phyloP scores from a whole-genome alignment of 2,797 vertebrate species.

The Pantherophis vulpinus region DNA sequence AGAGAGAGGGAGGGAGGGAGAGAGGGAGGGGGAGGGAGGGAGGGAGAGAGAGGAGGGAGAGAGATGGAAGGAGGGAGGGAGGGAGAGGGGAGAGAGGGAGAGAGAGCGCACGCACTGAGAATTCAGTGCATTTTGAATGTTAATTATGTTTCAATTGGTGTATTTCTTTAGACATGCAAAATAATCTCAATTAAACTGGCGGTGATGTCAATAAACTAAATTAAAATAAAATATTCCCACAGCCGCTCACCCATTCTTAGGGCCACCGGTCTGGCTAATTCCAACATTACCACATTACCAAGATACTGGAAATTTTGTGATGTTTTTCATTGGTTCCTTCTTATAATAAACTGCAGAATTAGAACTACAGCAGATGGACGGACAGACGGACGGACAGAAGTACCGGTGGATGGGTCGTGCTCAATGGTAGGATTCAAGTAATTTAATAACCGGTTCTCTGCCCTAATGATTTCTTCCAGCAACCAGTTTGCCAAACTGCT shows the following conservation, averaged over 20 bases:
- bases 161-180: neutral
- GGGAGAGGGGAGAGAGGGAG: too few relatives aligned
- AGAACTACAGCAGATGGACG: neutral
- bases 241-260: neutral
- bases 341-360: neutral
- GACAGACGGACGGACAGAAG: too few relatives aligned
- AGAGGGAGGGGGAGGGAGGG: too few relatives aligned
- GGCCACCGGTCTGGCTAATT: neutral
- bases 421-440: too few relatives aligned
- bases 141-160: neutral
- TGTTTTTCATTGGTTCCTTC: neutral
- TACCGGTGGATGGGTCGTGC: too few relatives aligned
- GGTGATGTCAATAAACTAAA: neutral
- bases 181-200: neutral
- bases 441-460: too few relatives aligned
- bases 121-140: neutral
- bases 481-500: too few relatives aligned
- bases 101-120: neutral
- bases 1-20: too few relatives aligned
- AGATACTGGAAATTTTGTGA: neutral
- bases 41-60: accelerated
- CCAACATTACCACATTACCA: neutral
- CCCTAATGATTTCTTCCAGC: too few relatives aligned
- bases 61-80: too few relatives aligned
- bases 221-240: neutral